These are phyloP conservation scores for Anastrepha obliqua DNA, from an alignment of 1,140 invertebrate genomes.

Conservation along the genomic window DNA sequence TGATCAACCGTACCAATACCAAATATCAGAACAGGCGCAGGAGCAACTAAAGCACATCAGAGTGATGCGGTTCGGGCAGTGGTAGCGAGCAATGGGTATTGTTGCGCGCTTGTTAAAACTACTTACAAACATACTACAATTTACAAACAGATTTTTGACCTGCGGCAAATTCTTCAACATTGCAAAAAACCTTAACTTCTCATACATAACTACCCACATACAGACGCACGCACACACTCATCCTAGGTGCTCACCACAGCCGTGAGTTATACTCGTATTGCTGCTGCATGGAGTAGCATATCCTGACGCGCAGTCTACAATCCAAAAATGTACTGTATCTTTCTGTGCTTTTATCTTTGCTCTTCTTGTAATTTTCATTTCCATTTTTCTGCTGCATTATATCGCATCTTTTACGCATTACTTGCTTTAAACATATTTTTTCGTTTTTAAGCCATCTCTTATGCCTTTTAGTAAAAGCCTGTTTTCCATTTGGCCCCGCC, in stretches of 20 bases:
- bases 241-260: not conserved
- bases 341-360: not conserved
- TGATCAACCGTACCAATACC: not conserved
- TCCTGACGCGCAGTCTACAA: not conserved
- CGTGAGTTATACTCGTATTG: not conserved
- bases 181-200: conserved; percentile 13
- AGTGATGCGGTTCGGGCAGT: not conserved
- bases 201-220: not conserved
- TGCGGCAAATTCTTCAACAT: conserved; percentile 28
- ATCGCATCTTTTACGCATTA: conserved; percentile 14
- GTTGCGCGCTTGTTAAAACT: not conserved
- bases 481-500: conserved; percentile 32
- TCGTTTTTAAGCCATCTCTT: conserved; percentile 16
- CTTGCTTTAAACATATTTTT: conserved; percentile 7
- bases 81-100: not conserved
- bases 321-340: not conserved
- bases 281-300: not conserved
- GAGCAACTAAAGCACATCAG: not conserved
- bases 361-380: not conserved
- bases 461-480: not conserved
- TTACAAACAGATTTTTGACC: conserved; percentile 5
- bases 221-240: not conserved
- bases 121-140: not conserved
- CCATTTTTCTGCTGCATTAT: not conserved
- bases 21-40: not conserved